phyloP scores from a whole-genome alignment of 2,113 vertebrate genomes.

The Grammatotria lemairii region DNA sequence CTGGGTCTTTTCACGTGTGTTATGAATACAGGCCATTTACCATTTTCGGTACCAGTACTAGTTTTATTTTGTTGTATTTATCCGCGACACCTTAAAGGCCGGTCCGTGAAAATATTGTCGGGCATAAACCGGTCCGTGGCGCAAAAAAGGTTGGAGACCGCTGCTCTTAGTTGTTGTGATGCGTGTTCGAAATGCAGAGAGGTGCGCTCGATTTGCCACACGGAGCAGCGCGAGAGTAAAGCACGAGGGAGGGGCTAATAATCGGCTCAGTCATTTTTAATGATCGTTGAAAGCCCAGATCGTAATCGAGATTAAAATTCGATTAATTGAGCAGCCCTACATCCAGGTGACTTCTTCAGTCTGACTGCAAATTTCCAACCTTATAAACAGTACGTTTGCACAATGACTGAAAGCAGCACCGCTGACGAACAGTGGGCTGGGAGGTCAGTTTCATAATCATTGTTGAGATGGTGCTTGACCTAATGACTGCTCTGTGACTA shows the following conservation, averaged over 20 bases:
- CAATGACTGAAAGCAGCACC: background rate
- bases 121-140: too few relatives aligned
- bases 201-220: too few relatives aligned
- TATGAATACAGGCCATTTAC: too few relatives aligned
- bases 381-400: background rate
- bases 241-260: too few relatives aligned
- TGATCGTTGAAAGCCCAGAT: background rate
- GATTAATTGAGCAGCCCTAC: background rate
- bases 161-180: too few relatives aligned
- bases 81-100: too few relatives aligned
- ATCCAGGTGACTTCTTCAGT: background rate
- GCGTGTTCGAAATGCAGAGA: too few relatives aligned
- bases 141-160: too few relatives aligned
- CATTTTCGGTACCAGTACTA: fast-evolving
- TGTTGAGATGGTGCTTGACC: background rate
- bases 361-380: background rate
- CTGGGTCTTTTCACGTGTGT: too few relatives aligned
- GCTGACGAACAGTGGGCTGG: fast-evolving
- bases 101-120: fast-evolving
- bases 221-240: too few relatives aligned
- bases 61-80: too few relatives aligned
- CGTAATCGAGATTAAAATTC: fast-evolving
- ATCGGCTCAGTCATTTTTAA: background rate
- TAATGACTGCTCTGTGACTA: background rate
- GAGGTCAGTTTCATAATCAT: background rate